phyloP scores from a whole-genome alignment of 2,113 vertebrate genomes.

The Lophotis ruficrista region DNA sequence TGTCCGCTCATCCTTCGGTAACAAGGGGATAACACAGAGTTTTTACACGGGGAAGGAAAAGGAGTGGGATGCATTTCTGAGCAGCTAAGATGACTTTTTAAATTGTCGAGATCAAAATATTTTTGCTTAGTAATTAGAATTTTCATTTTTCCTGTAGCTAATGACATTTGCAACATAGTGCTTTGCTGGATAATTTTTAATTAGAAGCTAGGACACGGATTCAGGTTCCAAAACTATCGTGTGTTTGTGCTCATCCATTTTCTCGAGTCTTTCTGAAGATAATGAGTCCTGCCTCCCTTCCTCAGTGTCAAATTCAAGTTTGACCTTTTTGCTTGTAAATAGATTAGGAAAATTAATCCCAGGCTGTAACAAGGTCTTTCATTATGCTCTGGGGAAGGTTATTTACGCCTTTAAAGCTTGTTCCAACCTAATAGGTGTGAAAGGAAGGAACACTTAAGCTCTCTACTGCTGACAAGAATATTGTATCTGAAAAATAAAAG shows the following conservation, averaged over 20 bases:
- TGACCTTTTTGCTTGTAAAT: conserved; percentile 33
- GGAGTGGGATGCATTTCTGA: accelerated
- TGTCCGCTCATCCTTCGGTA: not conserved
- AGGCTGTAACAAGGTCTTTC: not conserved
- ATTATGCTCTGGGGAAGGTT: not conserved
- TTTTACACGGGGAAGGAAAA: not conserved
- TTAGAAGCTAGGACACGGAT: not conserved
- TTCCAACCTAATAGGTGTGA: conserved; percentile 22
- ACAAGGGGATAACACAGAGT: not conserved
- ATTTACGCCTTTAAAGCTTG: conserved; percentile 5
- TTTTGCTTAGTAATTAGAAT: not conserved
- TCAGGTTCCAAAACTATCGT: not conserved
- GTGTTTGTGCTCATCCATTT: not conserved
- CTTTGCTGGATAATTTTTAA: conserved; percentile 8
- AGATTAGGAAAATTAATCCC: conserved; percentile 38
- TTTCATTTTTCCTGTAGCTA: not conserved
- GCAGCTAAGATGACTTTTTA: not conserved
- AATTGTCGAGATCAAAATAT: not conserved
- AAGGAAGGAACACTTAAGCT: not conserved
- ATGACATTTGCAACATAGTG: not conserved
- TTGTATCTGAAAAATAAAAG: not conserved
- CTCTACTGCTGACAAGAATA: not conserved
- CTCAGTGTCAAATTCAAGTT: not conserved
- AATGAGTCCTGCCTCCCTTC: conserved; percentile 21
- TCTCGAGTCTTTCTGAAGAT: not conserved